Percentiles rank a stretch among this genome's conserved stretches.
Evolutionary conservation across 2,797 vertebrate genomes (phyloP).

Genomic region (Lophotriccus pileatus): DNA sequence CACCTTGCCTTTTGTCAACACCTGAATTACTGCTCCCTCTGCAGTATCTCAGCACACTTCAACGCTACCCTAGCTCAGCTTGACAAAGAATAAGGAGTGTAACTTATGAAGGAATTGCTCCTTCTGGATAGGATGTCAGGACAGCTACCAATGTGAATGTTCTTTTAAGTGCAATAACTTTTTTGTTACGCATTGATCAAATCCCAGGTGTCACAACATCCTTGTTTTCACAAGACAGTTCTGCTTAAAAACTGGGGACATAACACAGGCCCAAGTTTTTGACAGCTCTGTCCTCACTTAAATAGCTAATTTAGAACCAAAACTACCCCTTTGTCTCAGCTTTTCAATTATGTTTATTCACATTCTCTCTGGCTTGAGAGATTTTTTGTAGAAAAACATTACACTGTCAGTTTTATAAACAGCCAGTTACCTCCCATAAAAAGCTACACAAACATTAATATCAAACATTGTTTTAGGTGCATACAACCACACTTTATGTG

Average conservation of each 20-base stretch:
- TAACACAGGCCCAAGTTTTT: not conserved
- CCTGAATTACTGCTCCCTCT: not conserved
- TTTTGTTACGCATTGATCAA: not conserved
- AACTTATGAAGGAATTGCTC: not conserved
- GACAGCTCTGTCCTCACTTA: not conserved
- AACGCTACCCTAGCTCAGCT: not conserved
- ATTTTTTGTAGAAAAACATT: not conserved
- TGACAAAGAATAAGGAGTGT: not conserved
- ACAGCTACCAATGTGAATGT: not conserved
- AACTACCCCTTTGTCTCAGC: not conserved
- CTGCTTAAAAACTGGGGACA: not conserved
- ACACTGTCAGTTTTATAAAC: not conserved
- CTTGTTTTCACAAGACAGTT: not conserved
- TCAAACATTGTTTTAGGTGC: not conserved
- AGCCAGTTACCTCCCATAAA: not conserved
- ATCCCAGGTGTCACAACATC: not conserved
- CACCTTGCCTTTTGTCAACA: not conserved
- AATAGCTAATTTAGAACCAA: not conserved
- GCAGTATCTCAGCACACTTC: not conserved
- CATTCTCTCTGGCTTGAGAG: not conserved
- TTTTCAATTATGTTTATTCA: not conserved
- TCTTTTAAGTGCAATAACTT: not conserved
- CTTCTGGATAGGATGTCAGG: not conserved
- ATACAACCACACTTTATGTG: not conserved
- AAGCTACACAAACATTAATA: not conserved